Percentiles rank a stretch among this genome's conserved stretches.
Evolutionary conservation across 2,888 invertebrate genomes (phyloP).

Genomic region (Mimachlamys varia): DNA sequence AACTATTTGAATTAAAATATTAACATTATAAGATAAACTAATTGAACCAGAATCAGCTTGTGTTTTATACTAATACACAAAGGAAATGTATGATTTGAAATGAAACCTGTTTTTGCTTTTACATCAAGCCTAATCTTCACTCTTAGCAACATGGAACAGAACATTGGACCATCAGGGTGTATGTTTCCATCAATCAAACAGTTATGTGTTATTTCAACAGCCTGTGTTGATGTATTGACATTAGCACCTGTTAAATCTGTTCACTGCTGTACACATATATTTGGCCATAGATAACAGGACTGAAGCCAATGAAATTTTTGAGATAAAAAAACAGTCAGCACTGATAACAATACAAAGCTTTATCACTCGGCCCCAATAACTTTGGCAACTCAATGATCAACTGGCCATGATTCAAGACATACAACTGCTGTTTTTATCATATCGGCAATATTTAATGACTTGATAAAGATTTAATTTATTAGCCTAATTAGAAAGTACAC

Average conservation of each 20-base stretch:
- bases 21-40: too few species aligned
- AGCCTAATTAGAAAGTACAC: too few species aligned
- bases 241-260: neutral
- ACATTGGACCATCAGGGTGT: neutral
- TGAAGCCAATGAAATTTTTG: neutral
- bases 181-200: slow-evolving; percentile 12
- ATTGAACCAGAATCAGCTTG: too few species aligned
- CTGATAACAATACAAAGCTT: neutral
- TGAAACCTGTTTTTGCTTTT: neutral
- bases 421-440: too few species aligned
- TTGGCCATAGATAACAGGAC: neutral
- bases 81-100: neutral
- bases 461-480: too few species aligned
- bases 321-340: neutral
- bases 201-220: neutral
- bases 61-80: neutral
- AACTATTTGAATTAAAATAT: neutral
- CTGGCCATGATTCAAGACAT: too few species aligned
- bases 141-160: neutral
- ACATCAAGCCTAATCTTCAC: neutral
- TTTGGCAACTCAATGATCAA: too few species aligned
- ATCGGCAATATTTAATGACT: too few species aligned
- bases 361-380: neutral
- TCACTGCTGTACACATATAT: neutral
- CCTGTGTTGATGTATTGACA: neutral